A percentile compares a stretch with the other conserved stretches of the same genome.
phyloP scores from a whole-genome alignment of 2,888 invertebrate genomes.

The Erynnis tages region DNA sequence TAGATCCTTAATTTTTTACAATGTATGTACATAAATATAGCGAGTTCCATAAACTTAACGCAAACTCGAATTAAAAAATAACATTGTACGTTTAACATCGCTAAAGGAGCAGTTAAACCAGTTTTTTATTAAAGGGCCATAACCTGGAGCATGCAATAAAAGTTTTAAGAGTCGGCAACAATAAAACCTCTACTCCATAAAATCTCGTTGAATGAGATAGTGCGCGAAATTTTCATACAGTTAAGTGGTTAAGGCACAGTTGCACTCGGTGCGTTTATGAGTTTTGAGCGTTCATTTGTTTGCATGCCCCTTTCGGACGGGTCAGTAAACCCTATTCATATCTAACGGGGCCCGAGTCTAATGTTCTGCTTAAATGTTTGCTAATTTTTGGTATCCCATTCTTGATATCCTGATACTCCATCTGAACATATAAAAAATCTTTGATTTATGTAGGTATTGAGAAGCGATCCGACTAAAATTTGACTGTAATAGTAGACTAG shows the following conservation, averaged over 20 bases:
- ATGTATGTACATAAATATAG: too few species aligned
- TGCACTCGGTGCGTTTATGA: slow-evolving; percentile 28
- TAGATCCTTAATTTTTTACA: too few species aligned
- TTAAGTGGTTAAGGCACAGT: slow-evolving; percentile 32
- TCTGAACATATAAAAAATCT: too few species aligned
- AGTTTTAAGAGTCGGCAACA: slow-evolving; percentile 29
- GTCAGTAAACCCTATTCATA: too few species aligned
- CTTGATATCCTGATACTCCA: too few species aligned
- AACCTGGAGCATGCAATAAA: slow-evolving; percentile 27
- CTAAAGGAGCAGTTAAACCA: slow-evolving; percentile 9
- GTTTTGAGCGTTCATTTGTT: slow-evolving; percentile 17
- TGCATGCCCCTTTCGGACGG: slow-evolving; percentile 7
- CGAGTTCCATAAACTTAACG: background rate
- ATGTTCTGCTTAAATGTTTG: too few species aligned
- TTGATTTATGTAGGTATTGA: too few species aligned
- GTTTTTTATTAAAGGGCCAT: slow-evolving; percentile 12
- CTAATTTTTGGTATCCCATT: too few species aligned
- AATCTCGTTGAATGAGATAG: slow-evolving; percentile 28
- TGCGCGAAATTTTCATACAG: slow-evolving; percentile 33
- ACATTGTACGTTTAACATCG: slow-evolving; percentile 10
- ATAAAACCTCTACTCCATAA: slow-evolving; percentile 29
- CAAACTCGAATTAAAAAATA: slow-evolving; percentile 2
- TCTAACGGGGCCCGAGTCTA: too few species aligned
- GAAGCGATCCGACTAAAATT: too few species aligned
- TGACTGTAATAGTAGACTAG: too few species aligned